Evolutionary conservation across 2,888 invertebrate species (phyloP).

Genomic region (Physocephala rufipes): DNA sequence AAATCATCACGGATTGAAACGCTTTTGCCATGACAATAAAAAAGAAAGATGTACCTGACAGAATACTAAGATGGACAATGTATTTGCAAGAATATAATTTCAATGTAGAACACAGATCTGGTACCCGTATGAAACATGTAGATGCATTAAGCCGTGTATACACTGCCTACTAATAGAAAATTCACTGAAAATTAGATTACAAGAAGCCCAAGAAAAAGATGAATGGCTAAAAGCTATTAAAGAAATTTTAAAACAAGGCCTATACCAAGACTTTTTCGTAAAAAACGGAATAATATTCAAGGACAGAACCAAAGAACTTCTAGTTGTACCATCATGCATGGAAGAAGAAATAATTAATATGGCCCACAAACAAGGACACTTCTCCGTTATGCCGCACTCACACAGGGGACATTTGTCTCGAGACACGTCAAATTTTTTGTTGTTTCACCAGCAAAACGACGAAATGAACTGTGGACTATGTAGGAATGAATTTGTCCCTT

Average conservation of each 20-base stretch:
- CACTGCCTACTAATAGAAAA: conserved; percentile 7
- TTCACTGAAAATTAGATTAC: background rate
- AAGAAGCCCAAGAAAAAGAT: conserved; percentile 19
- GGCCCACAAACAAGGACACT: too few species aligned
- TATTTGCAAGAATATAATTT: too few species aligned
- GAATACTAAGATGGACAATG: too few species aligned
- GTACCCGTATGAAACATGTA: conserved; percentile 22
- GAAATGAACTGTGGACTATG: too few species aligned
- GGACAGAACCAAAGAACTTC: conserved; percentile 30
- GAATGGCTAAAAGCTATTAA: too few species aligned
- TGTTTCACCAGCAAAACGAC: too few species aligned
- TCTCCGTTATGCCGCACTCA: too few species aligned
- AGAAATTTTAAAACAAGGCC: conserved; percentile 17
- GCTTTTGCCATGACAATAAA: conserved; percentile 31
- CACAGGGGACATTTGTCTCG: too few species aligned
- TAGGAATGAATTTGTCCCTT: too few species aligned
- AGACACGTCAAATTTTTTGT: too few species aligned
- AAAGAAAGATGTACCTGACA: conserved; percentile 20
- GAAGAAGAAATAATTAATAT: too few species aligned
- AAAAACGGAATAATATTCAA: conserved; percentile 22
- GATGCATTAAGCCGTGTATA: conserved; percentile 22
- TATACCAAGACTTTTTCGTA: conserved; percentile 26
- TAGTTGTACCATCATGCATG: too few species aligned
- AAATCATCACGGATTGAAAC: conserved; percentile 29
- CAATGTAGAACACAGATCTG: conserved; percentile 30